Evolutionary conservation across 2,888 invertebrate genomes (phyloP), one percentile per base, ranked within the genome.

Genomic region (Elgonia sp.): DNA sequence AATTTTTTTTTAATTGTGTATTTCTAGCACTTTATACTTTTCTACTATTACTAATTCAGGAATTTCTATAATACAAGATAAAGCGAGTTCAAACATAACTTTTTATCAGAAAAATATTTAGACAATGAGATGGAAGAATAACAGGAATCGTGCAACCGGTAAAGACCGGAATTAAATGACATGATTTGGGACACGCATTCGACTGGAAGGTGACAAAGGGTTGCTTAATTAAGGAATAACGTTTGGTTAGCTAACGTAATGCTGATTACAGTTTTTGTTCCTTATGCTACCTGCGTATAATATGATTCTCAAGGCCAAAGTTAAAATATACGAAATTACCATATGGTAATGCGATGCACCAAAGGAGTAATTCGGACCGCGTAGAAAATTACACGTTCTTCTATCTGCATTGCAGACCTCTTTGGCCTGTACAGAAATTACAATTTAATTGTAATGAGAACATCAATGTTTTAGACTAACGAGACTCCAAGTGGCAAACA

Each of bases 341-440:
- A 90, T 91, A 92, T 92, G 92, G 91, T 91, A 91, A 92, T 92
- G 89, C 42, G 88, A 92, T 89, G 77, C 90, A 87, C 72, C 89
- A 89, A 91, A 92, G 90, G 91, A 91, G 88, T 90, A 89, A 84
- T 89, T 90, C 89, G 89, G 89, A 87, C 90, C 90, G 90, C 88
- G 84, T 89, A 89, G 90, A 90, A 92, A 91, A 92, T 92, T 92
- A 90, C 89, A 89, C 75, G 87, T 90, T 89, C 89, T 88, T 87
- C 90, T 90, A 89, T 91, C 90, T 89, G 89, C 88, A 87, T 72
- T 79, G 81, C 83, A 82, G 87, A 70, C 75, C 85, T 77, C 72
- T 81, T 76, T 81, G 46, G 86, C 42, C 46, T 69, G 73, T 69
- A 75, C 62, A 70, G 65, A 77, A 86, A 86, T 86, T 86, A 82